Percentiles rank a stretch among this genome's conserved stretches.
Evolutionary conservation across 2,888 invertebrate genomes (phyloP).

Genomic region (Germaria angustata): DNA sequence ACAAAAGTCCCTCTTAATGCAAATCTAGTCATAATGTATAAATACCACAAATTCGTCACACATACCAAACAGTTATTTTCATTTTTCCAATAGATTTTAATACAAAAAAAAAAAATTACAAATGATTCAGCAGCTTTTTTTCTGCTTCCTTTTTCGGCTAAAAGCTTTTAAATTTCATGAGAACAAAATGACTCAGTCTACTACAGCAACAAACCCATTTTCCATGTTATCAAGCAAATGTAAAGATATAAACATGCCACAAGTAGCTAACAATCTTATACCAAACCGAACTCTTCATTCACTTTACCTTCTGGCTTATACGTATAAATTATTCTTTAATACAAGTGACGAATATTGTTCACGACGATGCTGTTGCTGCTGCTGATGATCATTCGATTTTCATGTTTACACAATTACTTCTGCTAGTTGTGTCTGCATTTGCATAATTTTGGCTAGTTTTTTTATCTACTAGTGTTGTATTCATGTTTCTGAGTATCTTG

Average conservation of each 20-base stretch:
- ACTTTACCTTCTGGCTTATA: background rate
- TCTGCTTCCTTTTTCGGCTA: background rate
- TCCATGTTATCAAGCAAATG: background rate
- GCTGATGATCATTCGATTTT: constrained; percentile 35
- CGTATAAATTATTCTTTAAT: constrained; percentile 10
- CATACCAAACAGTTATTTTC: background rate
- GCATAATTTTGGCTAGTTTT: constrained; percentile 41
- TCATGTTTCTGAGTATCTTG: constrained; percentile 16
- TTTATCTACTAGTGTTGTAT: constrained; percentile 7
- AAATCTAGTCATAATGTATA: background rate
- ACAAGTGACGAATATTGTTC: constrained; percentile 4
- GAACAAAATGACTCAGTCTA: constrained; percentile 42
- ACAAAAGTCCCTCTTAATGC: background rate
- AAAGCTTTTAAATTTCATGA: constrained; percentile 33
- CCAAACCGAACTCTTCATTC: background rate
- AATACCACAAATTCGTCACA: constrained; percentile 12
- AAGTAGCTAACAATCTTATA: background rate
- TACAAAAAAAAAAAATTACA: background rate
- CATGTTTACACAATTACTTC: constrained; percentile 48
- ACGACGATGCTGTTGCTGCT: background rate
- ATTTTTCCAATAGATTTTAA: background rate
- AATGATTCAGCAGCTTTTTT: constrained; percentile 56
- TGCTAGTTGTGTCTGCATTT: constrained; percentile 37
- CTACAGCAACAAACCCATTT: background rate
- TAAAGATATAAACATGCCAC: background rate